These are phyloP conservation scores for Micrasema minimum DNA, from an alignment of 1,140 invertebrate genomes.

Conservation along the genomic window DNA sequence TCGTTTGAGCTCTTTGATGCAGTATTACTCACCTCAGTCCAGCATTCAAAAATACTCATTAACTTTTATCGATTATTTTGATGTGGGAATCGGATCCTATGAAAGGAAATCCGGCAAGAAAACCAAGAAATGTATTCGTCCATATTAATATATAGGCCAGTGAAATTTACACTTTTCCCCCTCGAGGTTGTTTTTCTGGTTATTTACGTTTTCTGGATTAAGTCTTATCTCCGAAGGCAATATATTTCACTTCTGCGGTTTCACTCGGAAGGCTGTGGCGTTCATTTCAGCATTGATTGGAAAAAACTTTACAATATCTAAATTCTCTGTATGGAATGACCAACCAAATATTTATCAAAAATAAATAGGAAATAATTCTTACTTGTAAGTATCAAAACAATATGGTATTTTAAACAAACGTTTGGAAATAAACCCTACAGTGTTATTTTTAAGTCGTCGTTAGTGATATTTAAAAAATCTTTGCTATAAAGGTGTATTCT, in stretches of 20 bases:
- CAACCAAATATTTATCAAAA: too few relatives aligned
- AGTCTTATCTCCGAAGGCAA: conserved; percentile 30
- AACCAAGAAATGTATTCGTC: conserved; percentile 10
- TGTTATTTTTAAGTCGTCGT: too few relatives aligned
- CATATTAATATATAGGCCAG: conserved; percentile 10
- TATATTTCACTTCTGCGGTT: conserved; percentile 33
- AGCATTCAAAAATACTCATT: too few relatives aligned
- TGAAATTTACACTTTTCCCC: conserved; percentile 14
- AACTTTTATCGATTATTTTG: conserved; percentile 34
- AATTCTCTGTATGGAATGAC: too few relatives aligned
- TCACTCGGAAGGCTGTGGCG: background rate
- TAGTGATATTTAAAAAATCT: too few relatives aligned
- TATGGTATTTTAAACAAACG: too few relatives aligned
- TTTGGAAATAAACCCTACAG: too few relatives aligned
- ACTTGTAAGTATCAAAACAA: too few relatives aligned
- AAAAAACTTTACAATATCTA: conserved; percentile 7
- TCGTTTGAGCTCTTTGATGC: conserved; percentile 39
- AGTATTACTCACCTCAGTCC: background rate
- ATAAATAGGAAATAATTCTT: too few relatives aligned
- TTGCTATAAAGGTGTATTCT: too few relatives aligned
- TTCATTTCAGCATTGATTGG: conserved; percentile 11
- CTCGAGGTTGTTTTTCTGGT: conserved; percentile 28
- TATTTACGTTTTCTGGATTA: conserved; percentile 35
- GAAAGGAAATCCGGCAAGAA: conserved; percentile 17
- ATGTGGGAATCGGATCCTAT: conserved; percentile 28